Conservation (phyloP, 2,797 vertebrate species). For the Denticeps clupeoides region DNA sequence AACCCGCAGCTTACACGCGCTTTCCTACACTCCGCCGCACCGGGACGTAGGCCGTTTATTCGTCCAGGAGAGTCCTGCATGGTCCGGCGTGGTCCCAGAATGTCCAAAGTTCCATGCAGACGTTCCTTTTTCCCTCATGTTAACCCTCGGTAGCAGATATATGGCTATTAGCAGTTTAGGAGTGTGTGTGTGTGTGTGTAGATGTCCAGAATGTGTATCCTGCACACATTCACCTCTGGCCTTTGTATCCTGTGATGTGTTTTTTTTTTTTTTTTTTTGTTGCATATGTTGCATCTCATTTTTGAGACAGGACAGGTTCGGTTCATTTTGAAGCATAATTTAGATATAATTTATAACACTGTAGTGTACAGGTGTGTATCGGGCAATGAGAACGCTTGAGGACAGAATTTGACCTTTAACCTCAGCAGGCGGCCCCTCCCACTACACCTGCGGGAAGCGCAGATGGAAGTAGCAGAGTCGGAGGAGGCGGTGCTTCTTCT, state of each 20-base stretch:
- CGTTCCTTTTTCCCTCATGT: neutral
- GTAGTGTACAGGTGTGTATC: constrained; percentile 1
- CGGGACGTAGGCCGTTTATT: neutral
- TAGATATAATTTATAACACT: too few relatives aligned
- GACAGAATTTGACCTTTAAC: too few relatives aligned
- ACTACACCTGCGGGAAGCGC: constrained; percentile 48
- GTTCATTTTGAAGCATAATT: too few relatives aligned
- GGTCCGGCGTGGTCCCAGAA: neutral
- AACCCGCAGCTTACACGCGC: neutral
- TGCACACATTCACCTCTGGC: neutral
- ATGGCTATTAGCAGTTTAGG: neutral
- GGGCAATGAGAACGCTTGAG: constrained; percentile 10
- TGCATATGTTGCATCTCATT: too few relatives aligned
- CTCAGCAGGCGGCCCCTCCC: constrained; percentile 6
- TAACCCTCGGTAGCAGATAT: neutral
- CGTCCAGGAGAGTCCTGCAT: neutral
- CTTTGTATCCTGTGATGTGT: constrained; percentile 13
- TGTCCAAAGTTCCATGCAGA: neutral
- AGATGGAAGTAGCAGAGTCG: constrained; percentile 65
- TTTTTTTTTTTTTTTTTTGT: constrained; percentile 19
- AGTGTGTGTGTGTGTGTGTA: constrained; percentile 16
- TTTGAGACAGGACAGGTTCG: too few relatives aligned
- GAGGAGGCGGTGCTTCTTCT: constrained; percentile 51
- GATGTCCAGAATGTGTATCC: neutral
- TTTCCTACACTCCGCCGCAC: neutral